phyloP scores from a whole-genome alignment of 2,113 vertebrate genomes.

The Narcine bancroftii region DNA sequence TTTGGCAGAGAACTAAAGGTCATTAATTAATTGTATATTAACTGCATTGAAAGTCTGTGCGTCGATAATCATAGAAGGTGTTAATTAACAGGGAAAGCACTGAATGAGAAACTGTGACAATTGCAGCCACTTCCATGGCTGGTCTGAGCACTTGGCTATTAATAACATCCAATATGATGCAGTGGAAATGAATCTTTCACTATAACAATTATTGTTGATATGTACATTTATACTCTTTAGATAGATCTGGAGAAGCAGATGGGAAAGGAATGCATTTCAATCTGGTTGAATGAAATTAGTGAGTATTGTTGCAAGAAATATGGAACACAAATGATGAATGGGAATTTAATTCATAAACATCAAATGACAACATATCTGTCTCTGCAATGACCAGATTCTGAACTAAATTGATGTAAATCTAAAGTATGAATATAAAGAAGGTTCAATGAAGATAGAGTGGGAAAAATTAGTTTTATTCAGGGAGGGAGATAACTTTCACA shows the following conservation, averaged over 20 bases:
- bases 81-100: background rate
- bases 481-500: background rate
- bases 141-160: background rate
- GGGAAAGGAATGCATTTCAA: slow-evolving; percentile 1
- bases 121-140: background rate
- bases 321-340: background rate
- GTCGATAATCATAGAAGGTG: slow-evolving; percentile 2
- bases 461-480: background rate
- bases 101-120: background rate
- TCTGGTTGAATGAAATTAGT: slow-evolving; percentile 10
- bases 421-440: background rate
- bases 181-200: background rate
- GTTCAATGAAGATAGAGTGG: background rate
- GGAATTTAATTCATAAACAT: slow-evolving; percentile 11
- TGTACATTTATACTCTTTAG: background rate
- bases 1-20: background rate
- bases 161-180: background rate
- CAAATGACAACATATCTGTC: background rate
- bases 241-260: background rate
- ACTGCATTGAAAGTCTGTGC: background rate
- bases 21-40: background rate
- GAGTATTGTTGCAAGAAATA: slow-evolving; percentile 10
- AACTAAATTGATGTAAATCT: background rate
- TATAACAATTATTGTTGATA: background rate
- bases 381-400: background rate